phyloP scores from a whole-genome alignment of 1,140 invertebrate species.

The Mya arenaria region DNA sequence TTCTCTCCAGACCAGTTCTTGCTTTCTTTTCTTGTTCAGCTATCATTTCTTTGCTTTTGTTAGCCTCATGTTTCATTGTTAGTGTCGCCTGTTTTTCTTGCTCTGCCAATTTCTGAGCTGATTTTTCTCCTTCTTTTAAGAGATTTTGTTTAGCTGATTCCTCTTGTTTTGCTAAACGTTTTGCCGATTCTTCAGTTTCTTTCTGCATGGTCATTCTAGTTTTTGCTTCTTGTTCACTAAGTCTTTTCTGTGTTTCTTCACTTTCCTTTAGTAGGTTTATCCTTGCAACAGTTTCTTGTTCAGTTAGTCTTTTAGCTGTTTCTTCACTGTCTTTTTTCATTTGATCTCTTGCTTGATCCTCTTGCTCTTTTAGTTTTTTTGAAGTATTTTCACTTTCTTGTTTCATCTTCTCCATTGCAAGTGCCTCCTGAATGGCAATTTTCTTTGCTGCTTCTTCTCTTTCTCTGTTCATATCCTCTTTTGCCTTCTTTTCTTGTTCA shows the following conservation, averaged over 20 bases:
- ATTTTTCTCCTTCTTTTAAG: slow-evolving; percentile 45
- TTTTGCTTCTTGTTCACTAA: slow-evolving; percentile 34
- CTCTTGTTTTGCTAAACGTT: slow-evolving; percentile 45
- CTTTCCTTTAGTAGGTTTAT: slow-evolving; percentile 42
- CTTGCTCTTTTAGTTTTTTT: slow-evolving; percentile 38
- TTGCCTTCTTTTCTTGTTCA: slow-evolving; percentile 53
- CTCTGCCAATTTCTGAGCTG: slow-evolving; percentile 33
- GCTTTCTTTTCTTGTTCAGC: slow-evolving; percentile 42
- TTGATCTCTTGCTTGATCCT: slow-evolving; percentile 38
- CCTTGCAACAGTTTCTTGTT: slow-evolving; percentile 42
- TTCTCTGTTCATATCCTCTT: slow-evolving; percentile 46
- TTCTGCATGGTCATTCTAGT: slow-evolving; percentile 41
- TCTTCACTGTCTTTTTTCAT: slow-evolving; percentile 49
- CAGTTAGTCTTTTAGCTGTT: slow-evolving; percentile 41
- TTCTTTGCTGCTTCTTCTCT: slow-evolving; percentile 6
- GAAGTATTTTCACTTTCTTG: slow-evolving; percentile 55
- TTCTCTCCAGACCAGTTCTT: slow-evolving; percentile 30
- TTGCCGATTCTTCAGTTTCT: slow-evolving; percentile 46
- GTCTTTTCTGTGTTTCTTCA: slow-evolving; percentile 51
- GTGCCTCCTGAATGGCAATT: not conserved
- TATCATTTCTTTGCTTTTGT: slow-evolving; percentile 18
- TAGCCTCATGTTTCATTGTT: slow-evolving; percentile 38
- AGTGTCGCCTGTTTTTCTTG: slow-evolving; percentile 37
- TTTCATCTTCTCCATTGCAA: slow-evolving; percentile 46
- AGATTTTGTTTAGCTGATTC: slow-evolving; percentile 38